These are phyloP conservation scores for Thecophora atra DNA, from an alignment of 2,888 invertebrate species.

Conservation along the genomic window DNA sequence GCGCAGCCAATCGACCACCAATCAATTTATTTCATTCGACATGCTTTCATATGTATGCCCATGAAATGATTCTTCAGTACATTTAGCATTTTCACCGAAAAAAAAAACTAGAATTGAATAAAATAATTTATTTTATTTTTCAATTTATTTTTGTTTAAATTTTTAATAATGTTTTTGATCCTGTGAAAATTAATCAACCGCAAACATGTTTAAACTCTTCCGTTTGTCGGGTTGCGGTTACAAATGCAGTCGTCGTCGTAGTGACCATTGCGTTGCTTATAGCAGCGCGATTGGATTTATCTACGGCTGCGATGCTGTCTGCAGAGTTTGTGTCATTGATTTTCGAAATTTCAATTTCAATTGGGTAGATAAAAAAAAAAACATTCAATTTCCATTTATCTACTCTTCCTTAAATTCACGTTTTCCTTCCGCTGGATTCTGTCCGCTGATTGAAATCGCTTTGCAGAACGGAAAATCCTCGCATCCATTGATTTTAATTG, in stretches of 20 bases:
- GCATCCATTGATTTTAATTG: background rate
- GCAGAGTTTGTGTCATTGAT: background rate
- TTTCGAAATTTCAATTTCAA: background rate
- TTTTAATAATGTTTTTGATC: too few species aligned
- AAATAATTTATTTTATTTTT: too few species aligned
- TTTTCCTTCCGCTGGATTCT: background rate
- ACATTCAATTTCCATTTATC: background rate
- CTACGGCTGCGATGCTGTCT: constrained; percentile 12
- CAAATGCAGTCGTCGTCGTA: background rate
- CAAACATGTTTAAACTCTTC: too few species aligned
- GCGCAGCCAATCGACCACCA: too few species aligned
- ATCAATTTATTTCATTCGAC: too few species aligned
- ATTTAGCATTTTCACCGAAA: too few species aligned
- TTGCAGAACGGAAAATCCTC: constrained; percentile 38
- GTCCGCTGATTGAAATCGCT: constrained; percentile 28
- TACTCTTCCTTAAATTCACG: background rate
- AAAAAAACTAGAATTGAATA: too few species aligned
- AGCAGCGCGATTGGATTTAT: background rate
- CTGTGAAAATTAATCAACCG: too few species aligned
- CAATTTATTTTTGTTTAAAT: too few species aligned
- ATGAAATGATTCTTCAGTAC: too few species aligned
- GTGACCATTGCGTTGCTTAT: background rate
- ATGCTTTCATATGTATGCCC: too few species aligned
- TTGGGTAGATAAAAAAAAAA: too few species aligned
- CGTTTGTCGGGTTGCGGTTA: background rate